Evolutionary conservation across 2,113 vertebrate genomes (phyloP).

Genomic region (Malurus cyaneus): DNA sequence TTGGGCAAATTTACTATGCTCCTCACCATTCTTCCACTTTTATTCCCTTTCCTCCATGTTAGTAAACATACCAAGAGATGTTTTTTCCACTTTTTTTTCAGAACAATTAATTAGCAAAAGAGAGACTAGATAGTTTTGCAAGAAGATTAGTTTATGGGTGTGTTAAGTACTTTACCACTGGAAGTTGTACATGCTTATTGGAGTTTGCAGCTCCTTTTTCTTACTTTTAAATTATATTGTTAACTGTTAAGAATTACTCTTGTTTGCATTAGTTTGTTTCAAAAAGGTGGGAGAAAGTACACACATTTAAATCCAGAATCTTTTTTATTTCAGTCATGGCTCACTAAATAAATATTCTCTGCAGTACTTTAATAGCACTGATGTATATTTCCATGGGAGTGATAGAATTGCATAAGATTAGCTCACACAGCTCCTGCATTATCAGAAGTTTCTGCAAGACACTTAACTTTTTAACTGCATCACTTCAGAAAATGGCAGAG

Average conservation of each 20-base stretch:
- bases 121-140: neutral
- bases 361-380: neutral
- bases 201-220: neutral
- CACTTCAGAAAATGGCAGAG: slow-evolving; percentile 22
- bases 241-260: neutral
- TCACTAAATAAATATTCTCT: neutral
- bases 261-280: neutral
- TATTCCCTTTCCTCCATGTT: neutral
- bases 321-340: neutral
- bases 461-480: slow-evolving; percentile 21
- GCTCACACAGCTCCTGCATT: neutral
- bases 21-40: neutral
- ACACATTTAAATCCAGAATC: neutral
- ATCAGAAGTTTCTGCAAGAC: neutral
- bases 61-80: neutral
- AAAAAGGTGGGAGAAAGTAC: neutral
- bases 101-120: neutral
- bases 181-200: neutral
- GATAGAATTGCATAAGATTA: neutral
- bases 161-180: neutral
- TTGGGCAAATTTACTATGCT: neutral
- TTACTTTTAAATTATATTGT: neutral
- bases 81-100: neutral
- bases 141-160: neutral
- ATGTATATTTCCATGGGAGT: neutral